Conservation (phyloP, 2,797 vertebrate genomes). For the Poeciliopsis gracilis region DNA sequence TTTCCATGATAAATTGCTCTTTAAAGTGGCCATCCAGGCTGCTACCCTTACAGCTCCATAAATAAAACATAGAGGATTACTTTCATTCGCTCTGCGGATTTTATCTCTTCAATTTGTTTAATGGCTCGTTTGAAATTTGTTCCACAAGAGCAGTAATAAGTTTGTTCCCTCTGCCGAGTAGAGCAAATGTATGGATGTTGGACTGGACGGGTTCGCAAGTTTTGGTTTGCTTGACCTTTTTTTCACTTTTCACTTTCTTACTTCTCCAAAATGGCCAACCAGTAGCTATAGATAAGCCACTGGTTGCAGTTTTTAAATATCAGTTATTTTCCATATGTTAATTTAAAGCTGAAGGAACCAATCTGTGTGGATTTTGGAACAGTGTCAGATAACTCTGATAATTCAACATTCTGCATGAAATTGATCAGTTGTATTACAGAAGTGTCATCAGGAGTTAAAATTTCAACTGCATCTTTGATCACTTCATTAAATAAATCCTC, state of each 20-base stretch:
- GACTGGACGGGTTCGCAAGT: neutral
- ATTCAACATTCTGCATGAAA: neutral
- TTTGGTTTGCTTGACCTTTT: slow-evolving; percentile 73
- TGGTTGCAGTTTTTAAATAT: neutral
- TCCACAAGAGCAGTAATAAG: slow-evolving; percentile 23
- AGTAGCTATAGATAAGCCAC: slow-evolving; percentile 79
- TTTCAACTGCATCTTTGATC: neutral
- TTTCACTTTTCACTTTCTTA: slow-evolving; percentile 69
- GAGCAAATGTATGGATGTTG: slow-evolving; percentile 83
- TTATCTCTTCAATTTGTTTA: slow-evolving; percentile 26
- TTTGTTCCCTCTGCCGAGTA: neutral
- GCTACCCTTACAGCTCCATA: neutral
- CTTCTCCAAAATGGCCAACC: slow-evolving; percentile 90
- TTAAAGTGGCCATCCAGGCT: slow-evolving; percentile 2
- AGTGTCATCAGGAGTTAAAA: neutral
- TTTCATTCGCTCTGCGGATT: slow-evolving; percentile 18
- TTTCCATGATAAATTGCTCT: neutral
- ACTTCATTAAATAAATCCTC: neutral
- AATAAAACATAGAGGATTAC: slow-evolving; percentile 5
- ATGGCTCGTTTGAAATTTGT: slow-evolving; percentile 32
- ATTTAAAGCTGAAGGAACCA: neutral
- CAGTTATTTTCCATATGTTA: neutral
- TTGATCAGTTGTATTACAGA: neutral
- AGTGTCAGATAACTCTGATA: neutral
- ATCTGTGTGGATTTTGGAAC: neutral